Conservation (phyloP, 2,888 invertebrate species). For the Mesochorus sp. region DNA sequence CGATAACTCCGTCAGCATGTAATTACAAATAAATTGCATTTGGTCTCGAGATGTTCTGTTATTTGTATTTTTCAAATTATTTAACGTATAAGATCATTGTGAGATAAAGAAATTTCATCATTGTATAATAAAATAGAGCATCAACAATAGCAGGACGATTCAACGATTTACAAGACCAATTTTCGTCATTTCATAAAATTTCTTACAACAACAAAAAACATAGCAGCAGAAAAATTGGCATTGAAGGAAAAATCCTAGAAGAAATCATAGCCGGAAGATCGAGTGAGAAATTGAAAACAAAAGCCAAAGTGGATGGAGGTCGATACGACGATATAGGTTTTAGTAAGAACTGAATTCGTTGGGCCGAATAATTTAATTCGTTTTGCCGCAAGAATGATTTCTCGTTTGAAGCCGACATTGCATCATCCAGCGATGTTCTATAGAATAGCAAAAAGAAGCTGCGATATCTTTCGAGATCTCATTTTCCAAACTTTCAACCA, state of each 20-base stretch:
- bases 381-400: conserved; percentile 50
- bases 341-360: conserved; percentile 65
- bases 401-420: conserved; percentile 5
- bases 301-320: background rate
- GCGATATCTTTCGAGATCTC: conserved; percentile 27
- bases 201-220: background rate
- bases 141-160: too few species aligned
- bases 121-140: too few species aligned
- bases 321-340: conserved; percentile 2
- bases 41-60: too few species aligned
- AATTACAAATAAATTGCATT: too few species aligned
- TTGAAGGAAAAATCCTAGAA: background rate
- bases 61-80: too few species aligned
- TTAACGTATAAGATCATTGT: too few species aligned
- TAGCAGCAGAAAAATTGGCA: background rate
- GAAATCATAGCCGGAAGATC: background rate
- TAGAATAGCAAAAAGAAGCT: too few species aligned
- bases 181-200: too few species aligned
- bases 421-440: conserved; percentile 16
- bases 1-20: too few species aligned
- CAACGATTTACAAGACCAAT: too few species aligned
- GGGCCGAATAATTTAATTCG: conserved; percentile 72
- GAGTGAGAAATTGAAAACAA: background rate
- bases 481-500: conserved; percentile 21
- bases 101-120: too few species aligned